These are phyloP conservation scores for Amiota communis DNA, from an alignment of 2,888 invertebrate genomes.

Conservation along the genomic window DNA sequence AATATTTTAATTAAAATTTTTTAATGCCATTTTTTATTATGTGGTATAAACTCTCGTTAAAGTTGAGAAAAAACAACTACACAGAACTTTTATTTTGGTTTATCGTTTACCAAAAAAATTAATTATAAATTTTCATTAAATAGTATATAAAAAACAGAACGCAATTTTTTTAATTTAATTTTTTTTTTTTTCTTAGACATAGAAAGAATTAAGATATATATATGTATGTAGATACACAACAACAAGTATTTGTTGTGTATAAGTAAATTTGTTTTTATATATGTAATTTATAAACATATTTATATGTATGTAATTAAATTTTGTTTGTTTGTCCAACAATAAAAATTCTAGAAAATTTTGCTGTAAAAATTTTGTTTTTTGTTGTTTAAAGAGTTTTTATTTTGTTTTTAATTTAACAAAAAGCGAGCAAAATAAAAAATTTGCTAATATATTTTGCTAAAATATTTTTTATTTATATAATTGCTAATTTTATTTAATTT, in stretches of 20 bases:
- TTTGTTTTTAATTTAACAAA: slow-evolving; percentile 52
- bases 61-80: not conserved
- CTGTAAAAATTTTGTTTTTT: slow-evolving; percentile 35
- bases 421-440: slow-evolving; percentile 67
- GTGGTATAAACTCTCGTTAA: not conserved
- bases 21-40: slow-evolving; percentile 25
- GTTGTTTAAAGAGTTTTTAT: slow-evolving; percentile 43
- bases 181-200: no score
- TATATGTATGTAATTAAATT: slow-evolving; percentile 44
- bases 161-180: no score
- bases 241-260: no score
- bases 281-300: slow-evolving; percentile 10
- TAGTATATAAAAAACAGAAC: no score
- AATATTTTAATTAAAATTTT: slow-evolving; percentile 30
- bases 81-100: no score
- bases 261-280: no score
- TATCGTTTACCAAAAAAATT: no score
- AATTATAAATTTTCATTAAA: no score
- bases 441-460: slow-evolving; percentile 69
- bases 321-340: slow-evolving; percentile 39
- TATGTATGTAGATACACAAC: no score
- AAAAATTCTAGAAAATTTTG: slow-evolving; percentile 71
- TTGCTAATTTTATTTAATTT: slow-evolving; percentile 40
- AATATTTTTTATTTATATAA: slow-evolving; percentile 30
- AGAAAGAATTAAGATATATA: no score